Base-by-base conservation (phyloP, 1,140 invertebrate species). In the Phymorhynchus buccinoides region DNA sequence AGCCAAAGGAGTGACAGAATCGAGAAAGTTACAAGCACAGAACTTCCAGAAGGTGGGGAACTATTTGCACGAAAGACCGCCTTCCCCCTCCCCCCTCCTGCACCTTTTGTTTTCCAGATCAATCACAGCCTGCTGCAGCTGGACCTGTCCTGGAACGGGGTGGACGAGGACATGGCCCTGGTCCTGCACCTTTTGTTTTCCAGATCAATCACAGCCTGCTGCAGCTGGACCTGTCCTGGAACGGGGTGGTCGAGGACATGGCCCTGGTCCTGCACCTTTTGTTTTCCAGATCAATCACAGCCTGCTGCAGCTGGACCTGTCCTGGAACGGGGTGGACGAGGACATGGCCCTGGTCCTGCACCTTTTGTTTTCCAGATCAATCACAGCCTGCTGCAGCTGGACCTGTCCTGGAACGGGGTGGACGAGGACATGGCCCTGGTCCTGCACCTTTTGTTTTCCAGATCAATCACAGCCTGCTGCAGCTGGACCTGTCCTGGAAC, bases 381-480 rank as follows among this genome's bases (percentile, higher is more conserved):
- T 73, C 62, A 73, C 14, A 79, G 66, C 30, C 68, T 89, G n/a
- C 85, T 86, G 66, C 35, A 80, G 42, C 80, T 89, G 66, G 87
- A 89, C 71, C n/a, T 89, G 16, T 87, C 86, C 32, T 89, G 88
- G 88, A 89, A 88, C 77, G 81, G 85, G n/a, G 80, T 89, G 27
- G 82, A 84, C 35, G 80, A 73, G 27, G 32, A 80, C 39, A 86
- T 86, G 7, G 87, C 86, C 4, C 68, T 39, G 18, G 56, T 39
- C 1, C 37, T 89, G 32, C n/a, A n/a, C n/a, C n/a, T n/a, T n/a
- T n/a, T n/a, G n/a, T n/a, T n/a, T n/a, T n/a, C n/a, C 48, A 56
- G 48, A 41, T 42, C 0, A 89, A 89, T 73, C 62, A 73, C 14
- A 79, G 66, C 30, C 68, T 89, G n/a, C 85, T 86, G 66, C 35